Base-by-base conservation (phyloP, 2,113 vertebrate species). In the Pedionomus torquatus region DNA sequence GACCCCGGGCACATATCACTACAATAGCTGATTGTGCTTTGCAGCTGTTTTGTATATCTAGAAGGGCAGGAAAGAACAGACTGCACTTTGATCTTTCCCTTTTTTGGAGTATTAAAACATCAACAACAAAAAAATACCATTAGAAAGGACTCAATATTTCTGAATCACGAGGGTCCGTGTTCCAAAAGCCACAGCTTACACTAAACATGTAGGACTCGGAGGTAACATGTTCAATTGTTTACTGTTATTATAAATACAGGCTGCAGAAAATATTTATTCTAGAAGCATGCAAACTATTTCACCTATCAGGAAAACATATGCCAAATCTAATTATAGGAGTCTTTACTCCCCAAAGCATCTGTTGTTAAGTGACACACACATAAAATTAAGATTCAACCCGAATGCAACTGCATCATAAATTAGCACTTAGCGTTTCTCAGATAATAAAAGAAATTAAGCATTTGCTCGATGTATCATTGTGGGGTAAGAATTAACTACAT, bases 11-110 rank as follows among this genome's bases (percentile, higher is more conserved):
- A 93, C 95, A 48, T 94, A 83, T 96, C 79, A 94, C 90, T 95
- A 98, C 97, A 98, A 98, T 97, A 83, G 97, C 3, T 94, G 94
- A 97, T 96, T 98, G 98, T 98, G 87, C 84, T 82, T 65, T 77
- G 95, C 97, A 97, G 98, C 98, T 97, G 97, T 88, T 91, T 95
- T 97, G 96, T 95, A 19, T 95, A 96, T 97, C 92, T 83, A 96
- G 93, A 97, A 96, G 79, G 93, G 94, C 91, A 97, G 96, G 92
- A 93, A 95, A 94, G 95, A 97, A 96, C 97, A 97, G 96, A 24
- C 94, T 97, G 96, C 91, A 95, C 97, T 98, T 97, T 97, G 97
- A 98, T 98, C 97, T 95, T 97, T 97, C 95, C 97, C 96, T 98
- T 98, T 97, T 97, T 93, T 94, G 86, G 96, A 95, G 93, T 78